Evolutionary conservation across 92 coral and sea anemone species (phyloP), one percentile per base, ranked within the genome.

Genomic region (Paragorgia papillata): DNA sequence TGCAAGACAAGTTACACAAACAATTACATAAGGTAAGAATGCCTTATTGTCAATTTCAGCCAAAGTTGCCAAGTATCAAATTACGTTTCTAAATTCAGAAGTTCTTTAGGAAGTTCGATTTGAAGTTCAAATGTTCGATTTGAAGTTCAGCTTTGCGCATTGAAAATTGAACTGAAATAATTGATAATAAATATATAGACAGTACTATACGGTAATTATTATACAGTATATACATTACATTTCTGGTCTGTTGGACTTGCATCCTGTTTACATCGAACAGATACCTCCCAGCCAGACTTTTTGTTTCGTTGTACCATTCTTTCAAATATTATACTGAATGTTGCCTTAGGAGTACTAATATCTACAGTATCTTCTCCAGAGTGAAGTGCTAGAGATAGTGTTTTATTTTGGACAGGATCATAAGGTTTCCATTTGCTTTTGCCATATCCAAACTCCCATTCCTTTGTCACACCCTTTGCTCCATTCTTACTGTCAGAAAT

Each of bases 251-350:
- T 48, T 18, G 74, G 48, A 25, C 79, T 68, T 18, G 67, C 88
- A 27, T 83, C 46, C 25, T 80, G 74, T 82, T 86, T 40, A 71
- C 97, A 93, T 62, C 97, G 65, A 0, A 90, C 80, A 79, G 92
- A 87, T 50, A 83, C 88, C 79, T 93, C 97, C 96, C 96, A 93
- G 40, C 97, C 97, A 55, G 93, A 82, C 55, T 87, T 85, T 34
- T 62, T 67, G 57, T 93, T 93, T 44, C 97, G 73, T 61, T 93
- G 97, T 34, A 93, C 97, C 97, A 93, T 93, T 67, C 87, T 59
- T 20, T 86, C 96, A 86, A 93, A 93, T 40, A 84, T 53, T 7
- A 93, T 82, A 32, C 80, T 64, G 34, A 80, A 69, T 26, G 82
- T 82, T 20, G 88, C 54, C 58, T 86, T 88, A 54, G 83, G 88